phyloP scores from a whole-genome alignment of 2,113 vertebrate species.

The Gambusia affinis region DNA sequence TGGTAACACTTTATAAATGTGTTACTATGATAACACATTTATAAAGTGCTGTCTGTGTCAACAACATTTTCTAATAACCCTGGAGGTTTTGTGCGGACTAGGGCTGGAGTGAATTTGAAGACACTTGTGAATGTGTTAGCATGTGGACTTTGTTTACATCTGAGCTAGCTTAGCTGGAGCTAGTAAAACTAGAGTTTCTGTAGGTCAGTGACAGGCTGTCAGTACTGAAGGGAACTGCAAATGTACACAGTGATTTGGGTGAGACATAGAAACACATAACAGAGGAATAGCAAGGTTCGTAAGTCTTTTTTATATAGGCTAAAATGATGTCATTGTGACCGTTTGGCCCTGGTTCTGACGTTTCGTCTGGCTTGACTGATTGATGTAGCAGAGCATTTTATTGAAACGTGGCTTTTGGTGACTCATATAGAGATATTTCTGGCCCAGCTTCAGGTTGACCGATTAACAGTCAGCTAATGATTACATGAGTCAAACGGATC shows the following conservation, averaged over 20 bases:
- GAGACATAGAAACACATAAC: neutral
- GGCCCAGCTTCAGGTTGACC: slow-evolving; percentile 8
- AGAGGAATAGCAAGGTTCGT: neutral
- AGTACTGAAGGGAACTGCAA: neutral
- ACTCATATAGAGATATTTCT: slow-evolving; percentile 50
- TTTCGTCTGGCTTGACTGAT: neutral
- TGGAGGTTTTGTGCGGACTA: neutral
- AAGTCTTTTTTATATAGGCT: neutral
- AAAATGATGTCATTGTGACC: neutral
- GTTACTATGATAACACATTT: too few relatives aligned
- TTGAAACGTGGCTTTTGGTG: slow-evolving; percentile 9
- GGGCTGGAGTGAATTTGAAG: neutral
- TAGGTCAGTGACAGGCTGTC: too few relatives aligned
- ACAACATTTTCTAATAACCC: too few relatives aligned
- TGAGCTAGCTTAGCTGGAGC: neutral
- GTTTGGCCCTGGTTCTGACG: neutral
- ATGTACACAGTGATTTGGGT: neutral
- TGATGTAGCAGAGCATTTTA: neutral
- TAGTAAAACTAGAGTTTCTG: neutral
- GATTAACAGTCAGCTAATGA: slow-evolving; percentile 37
- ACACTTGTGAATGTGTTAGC: neutral
- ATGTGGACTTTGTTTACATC: neutral
- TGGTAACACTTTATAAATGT: neutral
- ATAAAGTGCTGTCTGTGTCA: neutral
- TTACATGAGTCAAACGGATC: slow-evolving; percentile 19